Evolutionary conservation across 1,140 invertebrate genomes (phyloP).

Genomic region (Lepidurus arcticus): DNA sequence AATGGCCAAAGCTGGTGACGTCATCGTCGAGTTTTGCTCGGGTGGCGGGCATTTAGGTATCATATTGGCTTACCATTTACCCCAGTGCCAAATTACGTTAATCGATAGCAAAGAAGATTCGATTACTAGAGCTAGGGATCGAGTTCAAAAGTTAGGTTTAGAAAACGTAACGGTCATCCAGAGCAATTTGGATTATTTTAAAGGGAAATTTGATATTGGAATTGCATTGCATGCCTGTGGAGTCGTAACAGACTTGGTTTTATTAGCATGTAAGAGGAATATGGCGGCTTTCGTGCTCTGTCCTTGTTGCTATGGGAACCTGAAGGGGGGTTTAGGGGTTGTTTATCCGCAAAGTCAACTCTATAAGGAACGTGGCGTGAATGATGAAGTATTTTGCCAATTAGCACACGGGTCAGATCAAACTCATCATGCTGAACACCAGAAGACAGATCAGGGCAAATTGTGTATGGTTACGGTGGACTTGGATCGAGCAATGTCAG

Average conservation of each 20-base stretch:
- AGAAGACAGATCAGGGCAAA: conserved; percentile 64
- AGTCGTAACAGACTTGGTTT: conserved; percentile 84
- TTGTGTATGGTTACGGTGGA: conserved; percentile 83
- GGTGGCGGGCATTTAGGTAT: conserved; percentile 90
- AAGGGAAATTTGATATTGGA: conserved; percentile 69
- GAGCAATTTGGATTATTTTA: conserved; percentile 79
- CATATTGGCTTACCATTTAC: conserved; percentile 70
- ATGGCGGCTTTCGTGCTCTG: conserved; percentile 80
- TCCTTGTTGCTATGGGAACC: conserved; percentile 89
- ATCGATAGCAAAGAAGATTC: conserved; percentile 92
- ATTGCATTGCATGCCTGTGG: conserved; percentile 89
- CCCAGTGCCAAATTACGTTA: conserved; percentile 65
- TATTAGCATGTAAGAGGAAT: conserved; percentile 64
- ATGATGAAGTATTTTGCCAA: conserved; percentile 64
- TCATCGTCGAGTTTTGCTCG: conserved; percentile 90
- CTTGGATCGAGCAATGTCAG: conserved; percentile 68
- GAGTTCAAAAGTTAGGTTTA: conserved; percentile 62
- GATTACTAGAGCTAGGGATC: conserved; percentile 61
- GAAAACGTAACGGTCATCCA: conserved; percentile 76
- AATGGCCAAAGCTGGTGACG: conserved; percentile 51
- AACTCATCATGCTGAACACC: conserved; percentile 65
- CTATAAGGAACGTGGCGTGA: conserved; percentile 49
- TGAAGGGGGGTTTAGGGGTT: conserved; percentile 59
- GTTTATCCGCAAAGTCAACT: conserved; percentile 61
- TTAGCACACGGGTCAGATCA: conserved; percentile 85